These are phyloP conservation scores for Oryzias dopingdopingensis DNA, from an alignment of 2,797 vertebrate species.

Conservation along the genomic window DNA sequence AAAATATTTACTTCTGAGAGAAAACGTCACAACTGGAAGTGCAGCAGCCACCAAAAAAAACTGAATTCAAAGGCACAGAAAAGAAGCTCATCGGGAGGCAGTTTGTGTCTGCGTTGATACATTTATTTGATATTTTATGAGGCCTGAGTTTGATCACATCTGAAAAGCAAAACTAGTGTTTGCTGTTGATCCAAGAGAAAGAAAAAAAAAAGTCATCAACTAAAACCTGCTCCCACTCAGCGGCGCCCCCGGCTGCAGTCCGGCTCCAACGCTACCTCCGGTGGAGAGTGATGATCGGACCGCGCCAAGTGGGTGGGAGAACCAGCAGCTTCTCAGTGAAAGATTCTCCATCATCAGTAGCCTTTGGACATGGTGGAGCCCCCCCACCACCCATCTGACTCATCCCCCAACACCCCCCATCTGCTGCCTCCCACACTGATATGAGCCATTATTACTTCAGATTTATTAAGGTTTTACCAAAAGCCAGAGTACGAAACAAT, in stretches of 20 bases:
- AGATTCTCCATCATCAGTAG: background rate
- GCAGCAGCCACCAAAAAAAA: background rate
- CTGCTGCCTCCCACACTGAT: constrained; percentile 27
- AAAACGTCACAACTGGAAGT: constrained; percentile 1
- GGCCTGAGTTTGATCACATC: background rate
- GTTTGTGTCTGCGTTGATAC: constrained; percentile 38
- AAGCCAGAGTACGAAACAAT: too few relatives aligned
- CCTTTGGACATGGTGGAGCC: background rate
- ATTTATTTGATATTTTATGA: constrained; percentile 10
- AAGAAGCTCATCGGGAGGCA: constrained; percentile 24
- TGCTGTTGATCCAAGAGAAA: constrained; percentile 28
- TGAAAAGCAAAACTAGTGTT: constrained; percentile 32
- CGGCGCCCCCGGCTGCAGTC: constrained; percentile 12
- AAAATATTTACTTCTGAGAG: constrained; percentile 4
- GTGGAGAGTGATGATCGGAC: background rate
- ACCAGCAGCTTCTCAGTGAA: too few relatives aligned
- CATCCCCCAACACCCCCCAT: constrained; percentile 11
- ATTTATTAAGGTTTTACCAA: too few relatives aligned
- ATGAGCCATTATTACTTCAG: too few relatives aligned
- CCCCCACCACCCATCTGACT: too few relatives aligned
- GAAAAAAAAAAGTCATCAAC: constrained; percentile 5
- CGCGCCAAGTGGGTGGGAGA: too few relatives aligned
- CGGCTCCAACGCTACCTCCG: constrained; percentile 20
- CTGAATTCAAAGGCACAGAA: background rate
- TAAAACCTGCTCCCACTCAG: constrained; percentile 36